phyloP scores from a whole-genome alignment of 2,113 vertebrate genomes.

The Bagarius yarrelli region DNA sequence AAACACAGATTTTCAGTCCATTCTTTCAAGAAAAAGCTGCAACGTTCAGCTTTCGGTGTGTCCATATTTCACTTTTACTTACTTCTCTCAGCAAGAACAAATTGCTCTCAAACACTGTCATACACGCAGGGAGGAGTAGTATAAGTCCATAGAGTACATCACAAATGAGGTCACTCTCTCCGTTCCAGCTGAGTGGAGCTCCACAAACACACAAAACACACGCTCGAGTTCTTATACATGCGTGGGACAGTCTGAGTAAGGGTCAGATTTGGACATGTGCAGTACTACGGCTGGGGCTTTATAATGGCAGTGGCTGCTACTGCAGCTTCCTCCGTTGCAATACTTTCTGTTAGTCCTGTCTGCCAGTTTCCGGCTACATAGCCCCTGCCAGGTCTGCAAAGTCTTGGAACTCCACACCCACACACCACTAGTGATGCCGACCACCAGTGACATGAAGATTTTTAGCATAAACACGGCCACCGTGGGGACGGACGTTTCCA shows the following conservation, averaged over 20 bases:
- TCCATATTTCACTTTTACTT: slow-evolving; percentile 52
- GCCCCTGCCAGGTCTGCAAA: slow-evolving; percentile 94
- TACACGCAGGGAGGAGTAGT: slow-evolving; percentile 1
- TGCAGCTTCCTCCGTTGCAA: slow-evolving; percentile 81
- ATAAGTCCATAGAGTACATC: slow-evolving; percentile 20
- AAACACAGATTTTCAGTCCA: slow-evolving; percentile 61
- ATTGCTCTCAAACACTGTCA: slow-evolving; percentile 19
- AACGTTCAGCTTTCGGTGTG: slow-evolving; percentile 44
- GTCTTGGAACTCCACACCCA: slow-evolving; percentile 99
- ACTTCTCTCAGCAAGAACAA: not conserved
- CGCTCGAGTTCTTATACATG: slow-evolving; percentile 73
- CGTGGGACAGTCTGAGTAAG: slow-evolving; percentile 87
- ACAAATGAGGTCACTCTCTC: slow-evolving; percentile 36
- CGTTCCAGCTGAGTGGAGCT: not conserved
- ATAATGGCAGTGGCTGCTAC: slow-evolving; percentile 86
- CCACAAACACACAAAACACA: slow-evolving; percentile 6
- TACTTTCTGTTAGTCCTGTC: slow-evolving; percentile 86
- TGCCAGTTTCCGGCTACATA: slow-evolving; percentile 87
- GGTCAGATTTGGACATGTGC: slow-evolving; percentile 92
- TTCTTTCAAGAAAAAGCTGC: slow-evolving; percentile 37
- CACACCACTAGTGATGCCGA: slow-evolving; percentile 96
- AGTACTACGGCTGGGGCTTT: slow-evolving; percentile 86
- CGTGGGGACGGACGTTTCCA: slow-evolving; percentile 86
- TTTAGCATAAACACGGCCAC: slow-evolving; percentile 98
- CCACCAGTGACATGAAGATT: slow-evolving; percentile 98